A percentile compares a stretch with the other conserved stretches of the same genome.
phyloP scores from a whole-genome alignment of 2,113 vertebrate genomes.

The Pterocles gutturalis region DNA sequence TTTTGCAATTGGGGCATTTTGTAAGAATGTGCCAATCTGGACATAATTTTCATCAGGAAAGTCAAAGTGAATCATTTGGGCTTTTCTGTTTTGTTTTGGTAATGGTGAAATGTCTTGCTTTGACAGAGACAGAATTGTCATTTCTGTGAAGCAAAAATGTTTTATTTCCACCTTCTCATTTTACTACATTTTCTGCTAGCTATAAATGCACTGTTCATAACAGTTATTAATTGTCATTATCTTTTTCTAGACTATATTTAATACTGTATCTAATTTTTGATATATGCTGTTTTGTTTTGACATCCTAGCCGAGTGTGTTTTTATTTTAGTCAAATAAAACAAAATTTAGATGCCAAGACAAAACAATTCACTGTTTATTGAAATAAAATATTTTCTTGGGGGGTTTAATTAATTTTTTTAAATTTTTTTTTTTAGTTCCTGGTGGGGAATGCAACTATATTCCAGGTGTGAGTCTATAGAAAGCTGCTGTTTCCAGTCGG shows the following conservation, averaged over 20 bases:
- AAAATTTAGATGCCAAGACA: background rate
- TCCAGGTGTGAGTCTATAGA: background rate
- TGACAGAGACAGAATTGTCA: background rate
- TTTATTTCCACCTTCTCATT: background rate
- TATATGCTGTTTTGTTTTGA: background rate
- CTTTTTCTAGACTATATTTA: background rate
- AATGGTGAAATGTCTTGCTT: slow-evolving; percentile 12
- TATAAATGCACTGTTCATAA: background rate
- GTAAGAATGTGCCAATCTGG: background rate
- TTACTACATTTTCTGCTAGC: background rate
- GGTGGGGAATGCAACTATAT: background rate
- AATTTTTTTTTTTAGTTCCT: background rate
- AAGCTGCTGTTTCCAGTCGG: background rate
- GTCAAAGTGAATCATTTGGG: background rate
- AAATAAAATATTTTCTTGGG: background rate
- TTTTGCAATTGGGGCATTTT: background rate
- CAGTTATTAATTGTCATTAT: background rate
- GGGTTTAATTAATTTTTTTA: background rate
- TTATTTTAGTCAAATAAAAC: slow-evolving; percentile 20
- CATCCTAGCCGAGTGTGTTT: slow-evolving; percentile 9
- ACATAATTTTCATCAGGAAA: background rate
- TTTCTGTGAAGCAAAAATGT: background rate
- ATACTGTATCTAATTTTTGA: background rate
- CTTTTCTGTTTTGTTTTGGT: slow-evolving; percentile 26
- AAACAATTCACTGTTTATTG: background rate